These are phyloP conservation scores for Bombus vancouverensis DNA, from an alignment of 1,140 invertebrate species.

Conservation along the genomic window DNA sequence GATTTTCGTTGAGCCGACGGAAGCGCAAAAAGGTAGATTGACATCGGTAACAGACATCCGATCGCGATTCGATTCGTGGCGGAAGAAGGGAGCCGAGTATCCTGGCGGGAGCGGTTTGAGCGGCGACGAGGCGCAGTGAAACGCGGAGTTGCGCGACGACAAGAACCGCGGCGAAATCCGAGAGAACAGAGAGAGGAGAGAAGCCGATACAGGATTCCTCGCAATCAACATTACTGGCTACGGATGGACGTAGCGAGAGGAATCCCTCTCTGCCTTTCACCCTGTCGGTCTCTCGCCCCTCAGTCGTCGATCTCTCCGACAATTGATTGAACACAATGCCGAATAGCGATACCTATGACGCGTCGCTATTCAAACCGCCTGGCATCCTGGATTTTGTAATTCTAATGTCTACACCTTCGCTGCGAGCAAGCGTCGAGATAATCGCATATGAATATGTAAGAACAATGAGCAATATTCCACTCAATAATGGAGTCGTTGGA, in stretches of 20 bases:
- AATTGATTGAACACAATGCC: slow-evolving; percentile 22
- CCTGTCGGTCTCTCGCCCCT: neutral
- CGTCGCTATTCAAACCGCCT: neutral
- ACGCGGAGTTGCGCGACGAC: slow-evolving; percentile 51
- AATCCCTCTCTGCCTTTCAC: slow-evolving; percentile 43
- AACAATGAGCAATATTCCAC: slow-evolving; percentile 21
- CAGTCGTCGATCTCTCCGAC: neutral
- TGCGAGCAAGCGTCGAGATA: neutral
- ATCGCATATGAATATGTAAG: neutral
- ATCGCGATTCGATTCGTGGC: slow-evolving; percentile 46
- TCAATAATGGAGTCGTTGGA: neutral
- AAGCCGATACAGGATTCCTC: slow-evolving; percentile 64
- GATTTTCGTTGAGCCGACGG: slow-evolving; percentile 49
- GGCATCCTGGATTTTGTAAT: slow-evolving; percentile 14
- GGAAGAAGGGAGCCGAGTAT: slow-evolving; percentile 39
- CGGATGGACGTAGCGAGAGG: slow-evolving; percentile 48
- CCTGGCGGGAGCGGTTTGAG: slow-evolving; percentile 38
- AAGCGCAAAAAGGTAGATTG: slow-evolving; percentile 45
- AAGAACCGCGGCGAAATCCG: slow-evolving; percentile 47
- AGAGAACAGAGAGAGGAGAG: slow-evolving; percentile 43
- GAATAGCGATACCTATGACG: slow-evolving; percentile 20
- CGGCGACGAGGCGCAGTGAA: slow-evolving; percentile 31
- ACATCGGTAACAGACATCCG: slow-evolving; percentile 47
- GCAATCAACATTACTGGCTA: slow-evolving; percentile 71
- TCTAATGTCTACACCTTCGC: neutral